Evolutionary conservation across 2,113 vertebrate species (phyloP).

Genomic region (Pseudorectes ferrugineus): DNA sequence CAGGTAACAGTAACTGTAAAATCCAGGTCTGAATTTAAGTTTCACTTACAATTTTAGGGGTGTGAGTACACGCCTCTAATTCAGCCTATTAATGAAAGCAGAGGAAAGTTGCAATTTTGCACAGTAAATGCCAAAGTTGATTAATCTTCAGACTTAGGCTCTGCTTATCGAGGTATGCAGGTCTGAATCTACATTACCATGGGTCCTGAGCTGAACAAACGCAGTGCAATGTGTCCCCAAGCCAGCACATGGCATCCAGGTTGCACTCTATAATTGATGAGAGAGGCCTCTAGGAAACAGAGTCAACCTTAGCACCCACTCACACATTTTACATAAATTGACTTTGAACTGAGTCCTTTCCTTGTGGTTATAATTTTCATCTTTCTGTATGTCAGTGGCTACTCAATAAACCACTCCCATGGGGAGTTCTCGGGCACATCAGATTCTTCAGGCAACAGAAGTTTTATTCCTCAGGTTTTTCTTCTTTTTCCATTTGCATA

Average conservation of each 20-base stretch:
- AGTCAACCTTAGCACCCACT: not conserved
- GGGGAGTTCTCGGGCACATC: not conserved
- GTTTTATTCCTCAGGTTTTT: not conserved
- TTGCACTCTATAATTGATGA: not conserved
- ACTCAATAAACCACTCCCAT: not conserved
- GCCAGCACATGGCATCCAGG: not conserved
- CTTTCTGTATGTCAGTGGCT: not conserved
- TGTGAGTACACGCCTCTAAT: not conserved
- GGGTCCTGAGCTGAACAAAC: not conserved
- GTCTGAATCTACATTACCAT: not conserved
- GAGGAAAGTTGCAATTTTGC: not conserved
- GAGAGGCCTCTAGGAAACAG: not conserved
- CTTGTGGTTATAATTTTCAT: not conserved
- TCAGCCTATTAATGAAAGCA: not conserved
- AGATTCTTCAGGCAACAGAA: not conserved
- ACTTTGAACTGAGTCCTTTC: not conserved
- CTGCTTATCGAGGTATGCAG: fast-evolving
- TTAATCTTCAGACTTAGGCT: not conserved
- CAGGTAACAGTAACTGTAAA: not conserved
- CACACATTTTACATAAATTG: not conserved
- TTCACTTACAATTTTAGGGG: not conserved
- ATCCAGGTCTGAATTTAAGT: not conserved
- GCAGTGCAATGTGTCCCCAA: not conserved
- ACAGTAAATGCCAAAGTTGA: not conserved
- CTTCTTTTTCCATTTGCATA: not conserved